These are phyloP conservation scores for Apostichopus parvimensis DNA, from an alignment of 35 echinoderm and acorn worm species.

Conservation along the genomic window DNA sequence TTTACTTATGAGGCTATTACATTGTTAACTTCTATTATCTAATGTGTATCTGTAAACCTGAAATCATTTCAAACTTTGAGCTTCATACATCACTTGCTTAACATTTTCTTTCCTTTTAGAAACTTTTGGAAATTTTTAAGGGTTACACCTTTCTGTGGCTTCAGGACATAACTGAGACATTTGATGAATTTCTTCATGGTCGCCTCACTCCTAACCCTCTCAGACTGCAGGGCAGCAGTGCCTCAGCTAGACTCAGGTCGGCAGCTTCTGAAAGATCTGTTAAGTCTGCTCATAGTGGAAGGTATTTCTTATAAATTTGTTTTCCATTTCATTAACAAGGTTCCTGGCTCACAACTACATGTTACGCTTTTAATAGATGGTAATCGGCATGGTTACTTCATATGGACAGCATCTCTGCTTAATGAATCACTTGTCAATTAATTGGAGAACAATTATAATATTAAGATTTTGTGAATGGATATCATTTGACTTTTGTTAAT, in stretches of 20 bases:
- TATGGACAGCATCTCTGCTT: too few relatives aligned
- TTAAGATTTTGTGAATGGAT: not conserved
- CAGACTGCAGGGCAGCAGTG: constrained; percentile 60
- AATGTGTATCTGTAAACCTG: too few relatives aligned
- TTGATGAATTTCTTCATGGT: constrained; percentile 98
- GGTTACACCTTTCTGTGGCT: constrained; percentile 96
- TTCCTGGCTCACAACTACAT: too few relatives aligned
- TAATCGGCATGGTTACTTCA: too few relatives aligned
- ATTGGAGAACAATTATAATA: too few relatives aligned
- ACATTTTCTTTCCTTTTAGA: constrained; percentile 39
- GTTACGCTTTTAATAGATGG: too few relatives aligned
- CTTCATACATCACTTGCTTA: not conserved
- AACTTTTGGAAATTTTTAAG: constrained; percentile 87
- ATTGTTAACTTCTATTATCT: too few relatives aligned
- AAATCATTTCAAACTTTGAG: too few relatives aligned
- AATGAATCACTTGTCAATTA: too few relatives aligned
- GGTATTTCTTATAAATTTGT: constrained; percentile 36
- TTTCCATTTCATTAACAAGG: too few relatives aligned
- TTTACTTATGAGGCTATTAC: too few relatives aligned
- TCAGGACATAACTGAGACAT: constrained; percentile 95
- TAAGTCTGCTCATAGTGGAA: constrained; percentile 89
- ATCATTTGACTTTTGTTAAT: not conserved
- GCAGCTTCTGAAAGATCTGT: constrained; percentile 88
- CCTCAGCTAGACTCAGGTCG: constrained; percentile 82
- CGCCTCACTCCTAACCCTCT: constrained; percentile 86